Conservation (phyloP, 37 sponge, comb jelly and placozoan genomes). For the Diacarnus erythraeanus region DNA sequence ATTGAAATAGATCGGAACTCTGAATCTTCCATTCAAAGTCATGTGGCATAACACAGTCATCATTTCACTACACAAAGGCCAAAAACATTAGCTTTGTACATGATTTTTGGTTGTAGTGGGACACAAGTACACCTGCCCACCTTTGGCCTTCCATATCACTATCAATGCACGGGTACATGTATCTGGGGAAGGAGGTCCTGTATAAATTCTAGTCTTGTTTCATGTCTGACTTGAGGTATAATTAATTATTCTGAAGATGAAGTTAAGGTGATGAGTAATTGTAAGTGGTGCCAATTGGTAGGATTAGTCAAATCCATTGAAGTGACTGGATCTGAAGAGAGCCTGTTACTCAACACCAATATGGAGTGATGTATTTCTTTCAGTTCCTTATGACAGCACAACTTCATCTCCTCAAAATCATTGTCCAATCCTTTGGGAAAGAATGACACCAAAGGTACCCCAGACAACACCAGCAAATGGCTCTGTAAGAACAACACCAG, state of each 20-base stretch:
- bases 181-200: too few relatives aligned
- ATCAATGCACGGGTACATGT: too few relatives aligned
- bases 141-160: too few relatives aligned
- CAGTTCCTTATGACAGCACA: not conserved
- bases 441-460: not conserved
- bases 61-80: too few relatives aligned
- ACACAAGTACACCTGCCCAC: too few relatives aligned
- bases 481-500: constrained; percentile 6
- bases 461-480: not conserved
- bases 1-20: not conserved
- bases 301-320: constrained; percentile 13
- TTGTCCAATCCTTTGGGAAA: not conserved
- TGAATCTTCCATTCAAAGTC: too few relatives aligned
- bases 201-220: too few relatives aligned
- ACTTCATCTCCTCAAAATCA: not conserved
- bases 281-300: constrained; percentile 16
- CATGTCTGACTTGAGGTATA: too few relatives aligned
- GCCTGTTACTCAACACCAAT: not conserved
- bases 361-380: not conserved
- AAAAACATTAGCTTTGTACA: too few relatives aligned
- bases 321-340: not conserved
- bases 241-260: too few relatives aligned
- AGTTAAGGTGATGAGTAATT: constrained; percentile 10
- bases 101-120: too few relatives aligned
- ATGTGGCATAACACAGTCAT: too few relatives aligned